phyloP scores from a whole-genome alignment of 2,888 invertebrate species.

The Polylopha cassiicola region DNA sequence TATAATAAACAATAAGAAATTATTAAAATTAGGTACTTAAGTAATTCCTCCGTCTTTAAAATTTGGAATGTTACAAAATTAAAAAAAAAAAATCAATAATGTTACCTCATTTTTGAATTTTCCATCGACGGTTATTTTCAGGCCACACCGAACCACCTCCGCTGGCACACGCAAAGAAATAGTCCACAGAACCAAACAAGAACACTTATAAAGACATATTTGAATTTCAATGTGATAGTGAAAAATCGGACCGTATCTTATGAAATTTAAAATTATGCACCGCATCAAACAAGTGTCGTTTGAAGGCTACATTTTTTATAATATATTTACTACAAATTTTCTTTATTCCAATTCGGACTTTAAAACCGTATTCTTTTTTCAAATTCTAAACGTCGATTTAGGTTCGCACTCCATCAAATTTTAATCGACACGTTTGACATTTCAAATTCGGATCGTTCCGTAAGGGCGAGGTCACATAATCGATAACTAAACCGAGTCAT shows the following conservation, averaged over 20 bases:
- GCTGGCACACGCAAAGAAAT: constrained; percentile 50
- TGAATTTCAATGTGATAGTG: constrained; percentile 71
- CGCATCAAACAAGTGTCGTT: constrained; percentile 48
- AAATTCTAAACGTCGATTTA: constrained; percentile 14
- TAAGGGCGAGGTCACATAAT: constrained; percentile 39
- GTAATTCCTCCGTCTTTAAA: too few relatives aligned
- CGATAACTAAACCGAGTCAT: constrained; percentile 28
- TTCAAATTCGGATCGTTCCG: constrained; percentile 23
- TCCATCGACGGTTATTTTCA: constrained; percentile 20
- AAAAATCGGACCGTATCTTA: constrained; percentile 61
- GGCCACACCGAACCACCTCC: constrained; percentile 49
- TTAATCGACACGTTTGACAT: constrained; percentile 4
- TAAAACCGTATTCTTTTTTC: constrained; percentile 12
- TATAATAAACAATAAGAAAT: too few relatives aligned
- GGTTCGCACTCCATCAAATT: constrained; percentile 17
- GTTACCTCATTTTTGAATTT: constrained; percentile 53
- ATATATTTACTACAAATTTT: too few relatives aligned
- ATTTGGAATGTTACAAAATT: background rate
- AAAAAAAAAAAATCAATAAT: constrained; percentile 11
- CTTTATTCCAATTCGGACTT: too few relatives aligned
- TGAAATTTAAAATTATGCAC: constrained; percentile 49
- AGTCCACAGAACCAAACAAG: constrained; percentile 56
- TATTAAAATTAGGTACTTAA: background rate
- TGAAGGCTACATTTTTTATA: constrained; percentile 54
- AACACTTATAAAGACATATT: constrained; percentile 69